Evolutionary conservation across 1,140 invertebrate species (phyloP).

Genomic region (Ceratitis capitata): DNA sequence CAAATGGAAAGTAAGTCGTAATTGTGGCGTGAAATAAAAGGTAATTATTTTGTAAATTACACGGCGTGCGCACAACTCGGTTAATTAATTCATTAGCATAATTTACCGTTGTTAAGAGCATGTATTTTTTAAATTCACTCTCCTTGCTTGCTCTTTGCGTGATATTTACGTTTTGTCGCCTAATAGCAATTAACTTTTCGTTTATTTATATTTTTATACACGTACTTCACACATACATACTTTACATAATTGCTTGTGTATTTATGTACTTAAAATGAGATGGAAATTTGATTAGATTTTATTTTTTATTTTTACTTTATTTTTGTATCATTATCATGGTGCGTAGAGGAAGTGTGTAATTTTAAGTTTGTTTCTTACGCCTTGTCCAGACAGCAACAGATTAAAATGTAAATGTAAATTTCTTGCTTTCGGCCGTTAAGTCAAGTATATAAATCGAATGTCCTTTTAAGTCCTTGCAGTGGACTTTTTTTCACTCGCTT

Average conservation of each 20-base stretch:
- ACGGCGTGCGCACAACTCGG: constrained; percentile 31
- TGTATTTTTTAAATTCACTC: neutral
- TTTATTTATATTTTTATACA: neutral
- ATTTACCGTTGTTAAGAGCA: constrained; percentile 29
- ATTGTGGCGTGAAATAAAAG: constrained; percentile 32
- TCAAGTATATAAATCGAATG: neutral
- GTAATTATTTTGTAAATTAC: constrained; percentile 37
- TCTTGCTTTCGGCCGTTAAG: neutral
- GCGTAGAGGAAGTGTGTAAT: neutral
- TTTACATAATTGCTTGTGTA: neutral
- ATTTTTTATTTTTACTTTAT: neutral
- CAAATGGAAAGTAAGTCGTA: constrained; percentile 30
- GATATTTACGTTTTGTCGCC: constrained; percentile 27
- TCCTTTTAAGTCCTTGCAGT: neutral
- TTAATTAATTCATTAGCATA: constrained; percentile 37
- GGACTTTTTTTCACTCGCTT: neutral
- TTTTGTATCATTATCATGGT: neutral
- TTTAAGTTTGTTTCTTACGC: neutral
- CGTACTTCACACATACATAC: neutral
- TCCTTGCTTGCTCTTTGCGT: neutral
- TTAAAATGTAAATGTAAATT: constrained; percentile 5
- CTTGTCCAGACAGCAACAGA: neutral
- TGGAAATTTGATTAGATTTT: neutral
- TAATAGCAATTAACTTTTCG: constrained; percentile 11
- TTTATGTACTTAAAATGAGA: neutral